Evolutionary conservation across 2,797 vertebrate species (phyloP).

Genomic region (Otolemur crassicaudatus): DNA sequence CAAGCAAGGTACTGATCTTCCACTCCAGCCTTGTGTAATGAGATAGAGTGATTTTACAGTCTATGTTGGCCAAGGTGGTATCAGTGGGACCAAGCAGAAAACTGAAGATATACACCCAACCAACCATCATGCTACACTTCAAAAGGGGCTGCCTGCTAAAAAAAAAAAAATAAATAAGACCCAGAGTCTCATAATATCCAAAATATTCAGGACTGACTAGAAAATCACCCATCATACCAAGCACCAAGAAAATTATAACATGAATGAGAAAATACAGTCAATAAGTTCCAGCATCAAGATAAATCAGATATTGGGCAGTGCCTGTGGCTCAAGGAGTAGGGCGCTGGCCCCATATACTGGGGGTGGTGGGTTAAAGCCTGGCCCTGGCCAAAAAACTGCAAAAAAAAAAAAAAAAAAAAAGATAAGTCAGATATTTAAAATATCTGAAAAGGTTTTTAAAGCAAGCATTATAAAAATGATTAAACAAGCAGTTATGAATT

Average conservation of each 20-base stretch:
- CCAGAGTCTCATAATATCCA: neutral
- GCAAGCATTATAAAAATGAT: neutral
- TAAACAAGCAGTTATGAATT: neutral
- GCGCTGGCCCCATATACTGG: too few relatives aligned
- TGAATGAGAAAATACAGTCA: conserved; percentile 8
- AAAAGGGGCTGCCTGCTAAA: neutral
- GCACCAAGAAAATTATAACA: neutral
- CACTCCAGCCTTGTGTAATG: neutral
- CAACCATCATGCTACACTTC: neutral
- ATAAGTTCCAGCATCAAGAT: neutral
- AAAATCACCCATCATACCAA: conserved; percentile 15
- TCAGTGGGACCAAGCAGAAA: neutral
- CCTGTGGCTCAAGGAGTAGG: too few relatives aligned
- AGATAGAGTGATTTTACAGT: conserved; percentile 2
- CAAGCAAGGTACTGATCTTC: neutral
- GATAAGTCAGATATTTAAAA: conserved; percentile 37
- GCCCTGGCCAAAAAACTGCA: too few relatives aligned
- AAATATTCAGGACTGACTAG: conserved; percentile 22
- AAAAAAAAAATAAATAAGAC: neutral
- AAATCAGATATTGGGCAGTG: neutral
- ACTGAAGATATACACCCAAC: neutral
- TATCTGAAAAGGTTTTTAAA: conserved; percentile 18
- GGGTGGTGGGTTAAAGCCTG: too few relatives aligned
- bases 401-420: neutral
- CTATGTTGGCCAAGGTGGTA: neutral